Percentiles rank a stretch among this genome's conserved stretches.
phyloP scores from a whole-genome alignment of 1,140 invertebrate species.

The Ceratina japonica region DNA sequence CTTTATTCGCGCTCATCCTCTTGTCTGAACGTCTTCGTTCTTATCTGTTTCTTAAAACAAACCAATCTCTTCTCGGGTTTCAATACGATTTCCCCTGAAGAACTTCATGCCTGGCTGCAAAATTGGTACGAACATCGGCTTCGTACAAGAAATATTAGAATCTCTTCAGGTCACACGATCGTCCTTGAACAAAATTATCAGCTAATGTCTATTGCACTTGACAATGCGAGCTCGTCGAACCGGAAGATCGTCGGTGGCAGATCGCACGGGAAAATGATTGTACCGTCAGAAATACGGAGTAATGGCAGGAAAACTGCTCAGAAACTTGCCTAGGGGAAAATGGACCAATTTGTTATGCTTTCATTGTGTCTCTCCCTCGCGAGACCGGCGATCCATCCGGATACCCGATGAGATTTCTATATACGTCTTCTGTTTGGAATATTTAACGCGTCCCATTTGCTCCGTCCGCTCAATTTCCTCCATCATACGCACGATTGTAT shows the following conservation, averaged over 20 bases:
- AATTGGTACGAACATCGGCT: too few relatives aligned
- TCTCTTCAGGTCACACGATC: too few relatives aligned
- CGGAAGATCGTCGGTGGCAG: background rate
- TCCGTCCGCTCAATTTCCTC: background rate
- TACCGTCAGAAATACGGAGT: background rate
- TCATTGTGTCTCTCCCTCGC: background rate
- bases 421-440: conserved; percentile 13
- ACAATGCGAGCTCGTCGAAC: background rate
- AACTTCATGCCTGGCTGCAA: too few relatives aligned
- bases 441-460: conserved; percentile 25
- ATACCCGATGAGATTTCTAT: conserved; percentile 1
- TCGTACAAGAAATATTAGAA: too few relatives aligned
- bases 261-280: background rate
- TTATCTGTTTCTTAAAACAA: too few relatives aligned
- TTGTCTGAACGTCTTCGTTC: background rate
- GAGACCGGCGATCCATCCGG: background rate
- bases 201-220: background rate
- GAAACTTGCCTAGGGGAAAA: conserved; percentile 1
- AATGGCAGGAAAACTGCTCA: background rate
- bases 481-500: background rate
- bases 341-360: background rate
- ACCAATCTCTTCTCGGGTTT: too few relatives aligned
- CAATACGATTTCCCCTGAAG: too few relatives aligned
- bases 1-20: background rate
- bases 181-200: too few relatives aligned